Evolutionary conservation across 2,888 invertebrate genomes (phyloP).

Genomic region (Eulithis prunata): DNA sequence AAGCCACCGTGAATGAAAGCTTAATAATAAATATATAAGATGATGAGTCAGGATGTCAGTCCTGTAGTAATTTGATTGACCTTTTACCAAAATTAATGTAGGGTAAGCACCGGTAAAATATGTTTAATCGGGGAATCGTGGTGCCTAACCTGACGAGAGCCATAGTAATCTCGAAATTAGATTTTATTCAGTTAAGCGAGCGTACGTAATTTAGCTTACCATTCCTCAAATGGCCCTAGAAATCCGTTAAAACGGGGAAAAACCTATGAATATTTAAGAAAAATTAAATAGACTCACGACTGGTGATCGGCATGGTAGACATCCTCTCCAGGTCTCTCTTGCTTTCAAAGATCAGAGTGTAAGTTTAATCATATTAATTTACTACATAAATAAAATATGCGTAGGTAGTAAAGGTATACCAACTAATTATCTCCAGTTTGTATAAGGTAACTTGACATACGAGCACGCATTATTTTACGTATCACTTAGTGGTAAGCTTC

Average conservation of each 20-base stretch:
- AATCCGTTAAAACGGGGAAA: constrained; percentile 43
- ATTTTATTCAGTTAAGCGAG: constrained; percentile 70
- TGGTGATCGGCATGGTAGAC: too few species aligned
- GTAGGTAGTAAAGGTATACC: not conserved
- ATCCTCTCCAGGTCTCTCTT: too few species aligned
- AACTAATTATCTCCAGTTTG: not conserved
- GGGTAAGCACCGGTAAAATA: constrained; percentile 50
- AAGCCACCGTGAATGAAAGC: too few species aligned
- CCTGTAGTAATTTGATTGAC: too few species aligned
- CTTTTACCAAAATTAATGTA: too few species aligned
- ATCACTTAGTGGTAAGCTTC: not conserved
- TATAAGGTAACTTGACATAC: not conserved
- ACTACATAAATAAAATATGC: too few species aligned
- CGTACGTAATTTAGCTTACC: constrained; percentile 70
- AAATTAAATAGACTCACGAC: too few species aligned
- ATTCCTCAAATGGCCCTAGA: constrained; percentile 53
- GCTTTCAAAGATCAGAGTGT: too few species aligned
- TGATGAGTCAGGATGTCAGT: too few species aligned
- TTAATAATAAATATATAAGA: too few species aligned
- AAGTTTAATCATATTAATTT: too few species aligned
- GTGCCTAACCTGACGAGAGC: constrained; percentile 58
- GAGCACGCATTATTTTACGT: not conserved
- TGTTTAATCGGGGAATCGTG: constrained; percentile 56
- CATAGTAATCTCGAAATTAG: constrained; percentile 66
- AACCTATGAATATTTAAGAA: constrained; percentile 9